Conservation (phyloP, 2,888 invertebrate genomes). For the Drosophila monieri region DNA sequence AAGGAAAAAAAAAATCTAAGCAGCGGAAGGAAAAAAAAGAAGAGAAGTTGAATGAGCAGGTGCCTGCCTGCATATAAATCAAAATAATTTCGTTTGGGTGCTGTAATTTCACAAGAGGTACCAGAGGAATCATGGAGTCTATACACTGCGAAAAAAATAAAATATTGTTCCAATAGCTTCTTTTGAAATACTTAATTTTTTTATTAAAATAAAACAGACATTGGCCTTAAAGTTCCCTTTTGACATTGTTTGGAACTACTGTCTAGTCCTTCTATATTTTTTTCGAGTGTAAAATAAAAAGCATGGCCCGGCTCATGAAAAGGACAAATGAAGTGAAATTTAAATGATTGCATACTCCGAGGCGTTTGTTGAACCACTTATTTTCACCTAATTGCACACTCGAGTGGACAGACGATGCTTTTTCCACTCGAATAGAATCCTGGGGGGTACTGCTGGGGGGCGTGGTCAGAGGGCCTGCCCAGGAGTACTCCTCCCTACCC, state of each 20-base stretch:
- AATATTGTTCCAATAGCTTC: too few relatives aligned
- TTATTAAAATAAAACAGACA: too few relatives aligned
- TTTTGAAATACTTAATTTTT: neutral
- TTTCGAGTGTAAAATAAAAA: constrained; percentile 39
- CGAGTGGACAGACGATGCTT: constrained; percentile 67
- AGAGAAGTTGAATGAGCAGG: constrained; percentile 51
- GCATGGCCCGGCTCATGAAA: constrained; percentile 61
- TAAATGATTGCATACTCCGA: constrained; percentile 78
- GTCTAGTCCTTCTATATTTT: neutral
- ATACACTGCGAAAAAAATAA: neutral
- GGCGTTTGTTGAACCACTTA: constrained; percentile 80
- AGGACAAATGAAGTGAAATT: constrained; percentile 80
- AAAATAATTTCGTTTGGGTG: constrained; percentile 78
- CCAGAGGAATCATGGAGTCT: neutral
- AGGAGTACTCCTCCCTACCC: neutral
- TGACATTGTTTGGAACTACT: too few relatives aligned
- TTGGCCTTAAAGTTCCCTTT: neutral
- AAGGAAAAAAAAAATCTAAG: constrained; percentile 8
- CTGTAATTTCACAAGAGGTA: constrained; percentile 63
- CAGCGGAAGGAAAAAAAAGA: neutral
- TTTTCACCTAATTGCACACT: constrained; percentile 80
- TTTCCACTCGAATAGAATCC: constrained; percentile 51
- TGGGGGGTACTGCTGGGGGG: neutral
- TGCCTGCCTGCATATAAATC: constrained; percentile 74
- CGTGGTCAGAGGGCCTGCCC: neutral